Evolutionary conservation across 2,888 invertebrate species (phyloP), one percentile per base, ranked within the genome.

Genomic region (Pandemis cinnamomeana): DNA sequence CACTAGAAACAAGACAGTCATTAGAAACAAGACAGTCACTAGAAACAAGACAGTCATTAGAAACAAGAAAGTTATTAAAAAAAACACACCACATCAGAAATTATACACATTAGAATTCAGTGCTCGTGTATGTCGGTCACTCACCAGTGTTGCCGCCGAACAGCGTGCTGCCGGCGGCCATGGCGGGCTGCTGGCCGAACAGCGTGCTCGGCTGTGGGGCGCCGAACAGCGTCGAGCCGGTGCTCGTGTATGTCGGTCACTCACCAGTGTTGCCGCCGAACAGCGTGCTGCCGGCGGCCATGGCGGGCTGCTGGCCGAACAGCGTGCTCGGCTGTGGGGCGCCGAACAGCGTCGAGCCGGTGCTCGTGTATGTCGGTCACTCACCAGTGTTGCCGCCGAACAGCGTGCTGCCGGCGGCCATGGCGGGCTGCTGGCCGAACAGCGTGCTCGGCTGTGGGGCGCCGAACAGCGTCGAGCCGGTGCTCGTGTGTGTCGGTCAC

Each of bases 111-210:
- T 5, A 44, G 44, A 44, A 44, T 6, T 7, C 44, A 0, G 5
- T 36, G 27, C 27, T 36, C 27, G 27, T 20, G 20, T 36, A 36
- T 36, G 27, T 2, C 27, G 27, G 27, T 11, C 2, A 44, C 48
- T 68, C 8, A 60, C 58, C 68, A 60, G 11, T 15, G 46, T 91
- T 90, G 64, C 89, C 93, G 0, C 95, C 95, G 84, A 97, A 97
- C 0, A 96, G 87, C 0, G 95, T 95, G 0, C 95, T 95, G 0
- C 95, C 93, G 0, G 95, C 87, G n/a, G 95, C 88, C 0, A 95
- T 91, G 78, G 90, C 93, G 36, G 94, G 92, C 82, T 95, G 95
- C 81, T 96, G 96, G 0, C 96, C 96, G 81, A 97, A 97, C 7
- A 96, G 87, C 0, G 95, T 94, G 5, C 95, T 93, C 94, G 80